These are phyloP conservation scores for Aporrectodea caliginosa DNA, from an alignment of 1,140 invertebrate species.

Conservation along the genomic window DNA sequence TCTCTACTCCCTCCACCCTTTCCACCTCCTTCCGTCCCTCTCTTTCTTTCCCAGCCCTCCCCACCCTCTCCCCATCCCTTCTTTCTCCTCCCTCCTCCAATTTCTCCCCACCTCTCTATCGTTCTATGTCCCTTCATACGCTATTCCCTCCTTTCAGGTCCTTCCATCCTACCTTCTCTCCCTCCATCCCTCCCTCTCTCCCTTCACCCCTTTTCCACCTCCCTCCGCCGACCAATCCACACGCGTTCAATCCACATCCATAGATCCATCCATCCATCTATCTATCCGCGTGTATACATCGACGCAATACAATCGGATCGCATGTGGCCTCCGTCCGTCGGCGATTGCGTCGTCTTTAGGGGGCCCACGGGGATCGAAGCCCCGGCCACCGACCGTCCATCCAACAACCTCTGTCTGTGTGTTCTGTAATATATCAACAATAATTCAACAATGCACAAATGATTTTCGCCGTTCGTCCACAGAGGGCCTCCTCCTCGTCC, in stretches of 20 bases:
- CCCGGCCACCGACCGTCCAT: no score
- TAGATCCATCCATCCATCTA: no score
- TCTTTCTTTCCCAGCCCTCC: not conserved
- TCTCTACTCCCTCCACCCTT: not conserved
- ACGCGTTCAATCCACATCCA: no score
- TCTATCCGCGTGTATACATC: no score
- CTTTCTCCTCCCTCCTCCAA: not conserved
- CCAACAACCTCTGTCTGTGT: no score
- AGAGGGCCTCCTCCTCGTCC: conserved; percentile 3
- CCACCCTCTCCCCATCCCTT: not conserved
- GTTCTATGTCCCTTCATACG: not conserved
- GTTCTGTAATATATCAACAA: no score
- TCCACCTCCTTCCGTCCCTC: conserved; percentile 12
- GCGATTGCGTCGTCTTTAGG: no score
- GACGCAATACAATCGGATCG: no score
- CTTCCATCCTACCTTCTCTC: not conserved
- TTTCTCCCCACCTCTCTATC: not conserved
- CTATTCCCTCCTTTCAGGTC: not conserved
- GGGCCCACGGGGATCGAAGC: no score
- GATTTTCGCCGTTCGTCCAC: not conserved
- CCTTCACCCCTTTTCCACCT: not conserved
- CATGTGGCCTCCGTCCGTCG: no score
- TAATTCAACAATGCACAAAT: not conserved
- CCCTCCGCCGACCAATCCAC: no score
- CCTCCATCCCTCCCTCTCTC: not conserved